A percentile compares a stretch with the other conserved stretches of the same genome.
phyloP scores from a whole-genome alignment of 2,797 vertebrate species.

The Amblyopsis hoosieri region DNA sequence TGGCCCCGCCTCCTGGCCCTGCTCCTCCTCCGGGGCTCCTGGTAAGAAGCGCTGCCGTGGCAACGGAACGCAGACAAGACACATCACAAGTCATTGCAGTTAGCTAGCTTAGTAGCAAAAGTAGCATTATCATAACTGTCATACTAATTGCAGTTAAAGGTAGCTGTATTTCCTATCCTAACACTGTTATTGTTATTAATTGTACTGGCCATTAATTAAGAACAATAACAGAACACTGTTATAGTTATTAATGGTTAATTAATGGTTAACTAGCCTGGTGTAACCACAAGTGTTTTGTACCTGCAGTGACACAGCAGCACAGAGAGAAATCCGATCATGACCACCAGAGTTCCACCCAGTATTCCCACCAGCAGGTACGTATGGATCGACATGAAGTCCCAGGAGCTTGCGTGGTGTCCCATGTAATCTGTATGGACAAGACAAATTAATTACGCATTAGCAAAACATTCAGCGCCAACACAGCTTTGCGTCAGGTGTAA shows the following conservation, averaged over 20 bases:
- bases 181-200: too few relatives aligned
- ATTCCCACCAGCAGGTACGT: constrained; percentile 88
- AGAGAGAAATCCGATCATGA: constrained; percentile 86
- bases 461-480: too few relatives aligned
- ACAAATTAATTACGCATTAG: too few relatives aligned
- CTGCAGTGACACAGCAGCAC: constrained; percentile 83
- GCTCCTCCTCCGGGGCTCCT: constrained; percentile 64
- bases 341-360: constrained; percentile 85
- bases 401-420: constrained; percentile 61
- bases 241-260: too few relatives aligned
- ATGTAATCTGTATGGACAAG: constrained; percentile 66
- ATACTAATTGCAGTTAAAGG: too few relatives aligned
- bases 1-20: constrained; percentile 65
- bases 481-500: not conserved
- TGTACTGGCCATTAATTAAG: too few relatives aligned
- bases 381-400: constrained; percentile 89
- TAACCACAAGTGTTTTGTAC: constrained; percentile 55
- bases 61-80: constrained; percentile 2
- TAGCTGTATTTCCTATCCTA: too few relatives aligned
- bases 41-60: constrained; percentile 75
- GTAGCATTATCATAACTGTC: too few relatives aligned
- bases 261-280: too few relatives aligned
- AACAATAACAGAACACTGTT: too few relatives aligned
- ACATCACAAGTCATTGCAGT: not conserved
- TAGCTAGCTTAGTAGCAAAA: not conserved